Base-by-base conservation (phyloP, 2,888 invertebrate species). In the Leptothorax acervorum region DNA sequence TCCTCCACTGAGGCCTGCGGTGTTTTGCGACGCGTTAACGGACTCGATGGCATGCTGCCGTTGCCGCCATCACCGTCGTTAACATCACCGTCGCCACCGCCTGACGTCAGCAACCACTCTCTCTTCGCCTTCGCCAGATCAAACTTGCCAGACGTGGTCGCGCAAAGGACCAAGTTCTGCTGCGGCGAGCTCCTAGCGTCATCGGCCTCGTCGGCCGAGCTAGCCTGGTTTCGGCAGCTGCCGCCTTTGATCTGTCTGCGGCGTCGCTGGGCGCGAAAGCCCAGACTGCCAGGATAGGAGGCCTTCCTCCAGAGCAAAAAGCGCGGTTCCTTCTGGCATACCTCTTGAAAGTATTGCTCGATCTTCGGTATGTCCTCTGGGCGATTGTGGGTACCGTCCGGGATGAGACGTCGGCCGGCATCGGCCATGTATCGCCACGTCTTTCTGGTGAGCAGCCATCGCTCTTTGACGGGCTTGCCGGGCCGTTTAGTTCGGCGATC, bases 341-440 rank as follows among this genome's bases (percentile, higher is more conserved):
- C 96, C 82, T 97, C 97, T 93, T 98, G 98, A 94, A 98, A 98
- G 94, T 98, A 97, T 39, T 97, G 97, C 93, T 98, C 98, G 90
- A 98, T 97, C 89, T 97, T 97, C 3, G 97, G 97, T 85, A 98
- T 96, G 92, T 98, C 98, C 93, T 98, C 98, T 0, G 96, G 95
- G 5, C 97, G 96, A 94, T 97, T 97, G 92, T 96, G 96, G 4
- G 96, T 96, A 31, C 97, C 97, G 74, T 98, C 98, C n/a, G 98
- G 98, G 83, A 98, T 97, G 74, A 98, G 96, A 93, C 97, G 97
- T 85, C 97, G 96, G 65, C 98, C 98, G 48, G 98, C 98, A 91
- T 98, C 98, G n/a, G 98, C 97, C 98, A 98, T 98, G 95, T 98
- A 98, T 91, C 98, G 96, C 98, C 98, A 98, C 70, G 98, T 98